Conservation (phyloP, 53 echinoderm and acorn worm species). For the Hippasteria phrygiana region DNA sequence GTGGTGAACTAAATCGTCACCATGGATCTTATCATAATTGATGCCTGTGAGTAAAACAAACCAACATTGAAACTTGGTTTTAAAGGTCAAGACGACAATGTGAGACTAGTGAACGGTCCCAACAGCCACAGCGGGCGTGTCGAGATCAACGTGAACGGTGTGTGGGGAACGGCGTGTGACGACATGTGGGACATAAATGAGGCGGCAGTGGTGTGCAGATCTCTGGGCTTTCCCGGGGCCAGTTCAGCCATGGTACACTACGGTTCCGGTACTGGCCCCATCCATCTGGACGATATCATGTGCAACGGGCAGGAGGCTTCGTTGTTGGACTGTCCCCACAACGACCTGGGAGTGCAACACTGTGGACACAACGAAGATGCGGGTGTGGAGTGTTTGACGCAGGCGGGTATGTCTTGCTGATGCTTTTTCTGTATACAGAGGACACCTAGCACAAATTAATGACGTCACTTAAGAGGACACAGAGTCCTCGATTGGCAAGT, state of each 20-base stretch:
- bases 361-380: constrained; percentile 79
- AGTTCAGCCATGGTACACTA: constrained; percentile 31
- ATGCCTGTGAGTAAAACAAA: background rate
- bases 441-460: too few species aligned
- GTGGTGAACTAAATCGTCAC: too few species aligned
- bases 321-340: constrained; percentile 67
- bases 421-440: too few species aligned
- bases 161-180: constrained; percentile 85
- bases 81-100: constrained; percentile 11
- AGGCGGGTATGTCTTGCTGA: constrained; percentile 42
- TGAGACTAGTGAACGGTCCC: constrained; percentile 14
- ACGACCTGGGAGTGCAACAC: constrained; percentile 53
- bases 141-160: constrained; percentile 65
- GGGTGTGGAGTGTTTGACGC: constrained; percentile 66
- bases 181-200: constrained; percentile 74
- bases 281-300: constrained; percentile 67
- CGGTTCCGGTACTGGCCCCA: constrained; percentile 67
- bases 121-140: constrained; percentile 66
- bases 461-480: too few species aligned
- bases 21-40: background rate
- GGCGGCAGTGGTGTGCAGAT: constrained; percentile 71
- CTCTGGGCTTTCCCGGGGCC: constrained; percentile 63
- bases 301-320: constrained; percentile 71
- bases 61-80: background rate
- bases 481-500: too few species aligned